Percentiles rank a stretch among this genome's conserved stretches.
Evolutionary conservation across 2,113 vertebrate genomes (phyloP).

Genomic region (Ploceus nigricollis): DNA sequence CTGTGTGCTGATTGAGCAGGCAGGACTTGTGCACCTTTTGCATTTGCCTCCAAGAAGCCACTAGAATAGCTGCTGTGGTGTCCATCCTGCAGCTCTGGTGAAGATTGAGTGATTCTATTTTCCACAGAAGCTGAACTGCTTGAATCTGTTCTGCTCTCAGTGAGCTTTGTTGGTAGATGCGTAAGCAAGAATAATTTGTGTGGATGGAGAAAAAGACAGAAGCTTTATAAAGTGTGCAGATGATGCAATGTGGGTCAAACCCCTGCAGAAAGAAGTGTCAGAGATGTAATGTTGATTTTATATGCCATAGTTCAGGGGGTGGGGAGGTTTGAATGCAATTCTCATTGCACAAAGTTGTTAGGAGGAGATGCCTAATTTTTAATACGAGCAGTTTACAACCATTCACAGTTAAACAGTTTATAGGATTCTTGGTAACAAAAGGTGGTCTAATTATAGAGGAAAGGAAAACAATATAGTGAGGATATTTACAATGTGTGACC

Average conservation of each 20-base stretch:
- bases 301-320: not conserved
- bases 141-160: not conserved
- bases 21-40: not conserved
- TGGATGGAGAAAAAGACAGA: not conserved
- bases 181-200: not conserved
- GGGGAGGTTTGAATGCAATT: not conserved
- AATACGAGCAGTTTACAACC: conserved; percentile 72
- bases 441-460: conserved; percentile 69
- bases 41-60: not conserved
- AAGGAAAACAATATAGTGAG: conserved; percentile 64
- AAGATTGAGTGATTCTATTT: not conserved
- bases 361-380: conserved; percentile 59
- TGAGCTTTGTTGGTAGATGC: not conserved
- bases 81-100: not conserved
- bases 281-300: conserved; percentile 45
- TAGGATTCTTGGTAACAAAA: conserved; percentile 72
- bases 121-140: not conserved
- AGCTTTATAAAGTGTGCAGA: not conserved
- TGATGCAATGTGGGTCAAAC: conserved; percentile 22
- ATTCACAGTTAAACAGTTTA: conserved; percentile 70
- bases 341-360: not conserved
- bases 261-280: not conserved
- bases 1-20: not conserved
- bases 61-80: not conserved
- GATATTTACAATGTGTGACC: conserved; percentile 77